A percentile compares a stretch with the other conserved stretches of the same genome.
These are phyloP conservation scores for Melanchra persicariae DNA, from an alignment of 2,888 invertebrate species.

Conservation along the genomic window DNA sequence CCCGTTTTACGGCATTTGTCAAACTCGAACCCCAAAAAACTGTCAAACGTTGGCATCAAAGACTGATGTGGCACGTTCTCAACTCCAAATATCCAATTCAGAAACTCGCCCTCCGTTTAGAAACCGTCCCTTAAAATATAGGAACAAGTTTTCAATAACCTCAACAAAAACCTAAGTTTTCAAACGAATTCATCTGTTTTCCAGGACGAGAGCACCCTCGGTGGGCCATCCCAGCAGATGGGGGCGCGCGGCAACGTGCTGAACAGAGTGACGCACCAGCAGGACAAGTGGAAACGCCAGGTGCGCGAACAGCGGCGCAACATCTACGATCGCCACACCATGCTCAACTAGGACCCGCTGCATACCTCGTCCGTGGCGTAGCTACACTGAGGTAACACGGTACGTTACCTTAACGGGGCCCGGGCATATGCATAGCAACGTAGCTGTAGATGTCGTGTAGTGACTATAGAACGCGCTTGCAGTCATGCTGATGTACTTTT, in stretches of 20 bases:
- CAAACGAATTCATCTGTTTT: neutral
- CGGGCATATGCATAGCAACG: neutral
- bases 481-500: neutral
- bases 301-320: constrained; percentile 98
- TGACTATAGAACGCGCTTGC: neutral
- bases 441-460: neutral
- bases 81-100: neutral
- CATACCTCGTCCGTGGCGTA: constrained; percentile 39
- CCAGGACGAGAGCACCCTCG: constrained; percentile 92
- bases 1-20: too few species aligned
- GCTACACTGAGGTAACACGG: constrained; percentile 17
- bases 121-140: too few species aligned
- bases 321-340: constrained; percentile 99
- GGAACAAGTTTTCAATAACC: neutral
- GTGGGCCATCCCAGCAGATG: constrained; percentile 94
- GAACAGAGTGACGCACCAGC: constrained; percentile 98
- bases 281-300: constrained; percentile 99
- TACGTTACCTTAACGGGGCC: constrained; percentile 20
- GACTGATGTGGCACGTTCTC: neutral
- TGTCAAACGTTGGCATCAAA: neutral
- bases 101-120: too few species aligned
- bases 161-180: neutral
- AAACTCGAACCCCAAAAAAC: too few species aligned
- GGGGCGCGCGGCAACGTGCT: constrained; percentile 95
- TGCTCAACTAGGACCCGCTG: constrained; percentile 94